Evolutionary conservation across 2,113 vertebrate genomes (phyloP).

Genomic region (Nesospiza acunhae): DNA sequence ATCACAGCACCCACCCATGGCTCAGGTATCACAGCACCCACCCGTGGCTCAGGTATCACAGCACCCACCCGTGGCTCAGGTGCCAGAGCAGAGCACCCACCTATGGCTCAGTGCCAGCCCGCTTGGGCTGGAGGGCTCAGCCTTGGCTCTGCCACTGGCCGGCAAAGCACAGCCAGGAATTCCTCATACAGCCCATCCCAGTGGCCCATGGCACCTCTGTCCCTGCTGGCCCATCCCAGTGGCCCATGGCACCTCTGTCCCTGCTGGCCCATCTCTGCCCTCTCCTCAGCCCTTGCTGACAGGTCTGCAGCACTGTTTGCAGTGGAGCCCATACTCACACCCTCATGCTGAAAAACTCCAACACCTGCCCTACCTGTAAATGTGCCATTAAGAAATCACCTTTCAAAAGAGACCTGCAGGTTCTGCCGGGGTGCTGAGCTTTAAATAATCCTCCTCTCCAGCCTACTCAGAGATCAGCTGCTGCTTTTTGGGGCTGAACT

Average conservation of each 20-base stretch:
- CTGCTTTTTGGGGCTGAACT: neutral
- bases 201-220: neutral
- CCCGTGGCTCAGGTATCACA: neutral
- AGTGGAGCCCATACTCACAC: neutral
- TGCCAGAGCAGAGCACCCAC: neutral
- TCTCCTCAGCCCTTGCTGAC: neutral
- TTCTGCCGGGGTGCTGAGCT: neutral
- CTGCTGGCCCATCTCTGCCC: neutral
- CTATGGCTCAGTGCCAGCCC: neutral
- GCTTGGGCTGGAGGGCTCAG: neutral
- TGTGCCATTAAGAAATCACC: neutral
- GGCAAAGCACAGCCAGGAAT: neutral
- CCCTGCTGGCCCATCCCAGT: neutral
- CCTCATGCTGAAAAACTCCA: neutral
- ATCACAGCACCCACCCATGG: neutral
- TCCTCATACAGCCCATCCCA: neutral
- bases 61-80: neutral
- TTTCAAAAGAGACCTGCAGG: neutral
- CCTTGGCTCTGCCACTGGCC: neutral
- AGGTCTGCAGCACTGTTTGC: rapidly evolving
- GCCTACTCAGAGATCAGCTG: neutral
- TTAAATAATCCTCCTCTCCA: neutral
- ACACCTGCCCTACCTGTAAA: rapidly evolving
- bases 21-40: neutral
- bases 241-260: neutral